These are phyloP conservation scores for Eristalis pertinax DNA, from an alignment of 2,888 invertebrate genomes.

Conservation along the genomic window DNA sequence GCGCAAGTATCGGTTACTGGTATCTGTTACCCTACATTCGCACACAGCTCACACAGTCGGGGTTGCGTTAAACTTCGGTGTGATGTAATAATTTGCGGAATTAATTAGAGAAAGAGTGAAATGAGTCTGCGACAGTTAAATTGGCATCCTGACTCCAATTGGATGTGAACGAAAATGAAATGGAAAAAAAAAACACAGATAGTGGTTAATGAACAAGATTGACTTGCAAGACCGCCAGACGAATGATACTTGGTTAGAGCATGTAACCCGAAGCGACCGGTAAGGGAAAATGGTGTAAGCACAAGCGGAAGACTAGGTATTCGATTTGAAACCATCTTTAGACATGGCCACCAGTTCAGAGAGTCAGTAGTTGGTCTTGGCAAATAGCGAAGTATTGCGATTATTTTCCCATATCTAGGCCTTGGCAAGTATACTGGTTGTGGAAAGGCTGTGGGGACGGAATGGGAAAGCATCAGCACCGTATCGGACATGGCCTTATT, in stretches of 20 bases:
- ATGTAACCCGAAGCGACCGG: not conserved
- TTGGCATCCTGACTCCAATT: not conserved
- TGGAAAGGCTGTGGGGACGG: no score
- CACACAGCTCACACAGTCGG: not conserved
- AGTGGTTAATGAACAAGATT: not conserved
- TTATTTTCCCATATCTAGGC: not conserved
- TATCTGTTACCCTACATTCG: not conserved
- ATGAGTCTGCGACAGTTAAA: conserved; percentile 15
- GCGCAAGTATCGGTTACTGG: not conserved
- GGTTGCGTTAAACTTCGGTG: not conserved
- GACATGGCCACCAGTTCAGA: not conserved
- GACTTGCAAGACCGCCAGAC: not conserved
- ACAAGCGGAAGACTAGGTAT: not conserved
- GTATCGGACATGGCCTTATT: no score
- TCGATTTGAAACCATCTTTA: not conserved
- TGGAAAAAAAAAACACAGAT: not conserved
- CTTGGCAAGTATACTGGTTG: not conserved
- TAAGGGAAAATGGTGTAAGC: not conserved
- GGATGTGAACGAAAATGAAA: not conserved
- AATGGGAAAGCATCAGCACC: no score
- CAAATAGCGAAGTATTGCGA: not conserved
- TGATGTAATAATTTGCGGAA: not conserved
- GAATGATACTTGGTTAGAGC: not conserved
- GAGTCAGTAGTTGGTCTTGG: not conserved
- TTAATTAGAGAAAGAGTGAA: not conserved